These are phyloP conservation scores for Mizuhopecten yessoensis DNA, from an alignment of 1,140 invertebrate species.

Conservation along the genomic window DNA sequence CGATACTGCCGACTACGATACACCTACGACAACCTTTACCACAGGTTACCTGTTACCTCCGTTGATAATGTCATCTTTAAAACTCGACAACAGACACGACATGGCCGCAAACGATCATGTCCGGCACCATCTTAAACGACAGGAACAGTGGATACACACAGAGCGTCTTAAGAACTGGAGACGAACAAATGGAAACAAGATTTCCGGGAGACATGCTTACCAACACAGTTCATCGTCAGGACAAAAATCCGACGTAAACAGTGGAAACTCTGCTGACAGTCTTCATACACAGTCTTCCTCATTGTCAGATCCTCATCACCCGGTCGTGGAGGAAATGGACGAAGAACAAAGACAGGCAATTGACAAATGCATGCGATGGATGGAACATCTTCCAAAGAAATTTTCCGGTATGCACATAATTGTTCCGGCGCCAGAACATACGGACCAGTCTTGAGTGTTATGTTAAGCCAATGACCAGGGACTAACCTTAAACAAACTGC, in stretches of 20 bases:
- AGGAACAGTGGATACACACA: slow-evolving; percentile 67
- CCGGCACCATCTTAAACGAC: slow-evolving; percentile 58
- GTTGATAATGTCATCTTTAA: slow-evolving; percentile 57
- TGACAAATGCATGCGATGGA: slow-evolving; percentile 70
- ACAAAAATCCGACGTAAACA: slow-evolving; percentile 69
- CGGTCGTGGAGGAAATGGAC: slow-evolving; percentile 62
- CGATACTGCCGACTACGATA: slow-evolving; percentile 4
- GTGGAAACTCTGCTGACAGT: slow-evolving; percentile 67
- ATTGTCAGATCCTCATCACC: slow-evolving; percentile 50
- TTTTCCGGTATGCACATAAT: slow-evolving; percentile 71
- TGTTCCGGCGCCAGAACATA: not conserved
- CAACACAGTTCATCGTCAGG: slow-evolving; percentile 59
- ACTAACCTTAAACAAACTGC: not conserved
- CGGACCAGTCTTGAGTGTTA: not conserved
- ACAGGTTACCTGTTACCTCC: not conserved
- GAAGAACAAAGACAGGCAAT: slow-evolving; percentile 66
- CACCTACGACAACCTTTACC: not conserved
- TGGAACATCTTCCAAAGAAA: slow-evolving; percentile 70
- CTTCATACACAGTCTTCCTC: slow-evolving; percentile 62
- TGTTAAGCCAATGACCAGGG: not conserved
- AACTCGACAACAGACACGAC: slow-evolving; percentile 59
- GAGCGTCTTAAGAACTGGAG: slow-evolving; percentile 71
- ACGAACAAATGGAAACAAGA: slow-evolving; percentile 54
- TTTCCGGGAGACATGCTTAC: slow-evolving; percentile 53
- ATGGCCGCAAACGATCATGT: slow-evolving; percentile 61